Evolutionary conservation across 2,888 invertebrate genomes (phyloP), one percentile per base, ranked within the genome.

Genomic region (Lasioglossum vierecki): DNA sequence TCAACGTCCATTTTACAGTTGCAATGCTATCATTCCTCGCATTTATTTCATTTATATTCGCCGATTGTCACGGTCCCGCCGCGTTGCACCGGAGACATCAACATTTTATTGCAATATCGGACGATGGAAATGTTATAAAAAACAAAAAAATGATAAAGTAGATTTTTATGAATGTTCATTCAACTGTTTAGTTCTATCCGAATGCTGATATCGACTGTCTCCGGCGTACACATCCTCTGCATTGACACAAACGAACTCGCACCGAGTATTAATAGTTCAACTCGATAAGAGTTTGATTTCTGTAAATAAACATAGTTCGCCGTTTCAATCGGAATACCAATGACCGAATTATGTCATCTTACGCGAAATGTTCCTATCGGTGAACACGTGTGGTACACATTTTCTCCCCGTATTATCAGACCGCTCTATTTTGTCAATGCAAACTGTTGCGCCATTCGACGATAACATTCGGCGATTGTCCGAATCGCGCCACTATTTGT

Each of bases 1-100:
- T 82, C 90, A 90, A 85, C 77, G 83, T 88, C 76, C 88, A 88
- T 72, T 18, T 83, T 53, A 68, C 74, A 72, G 76, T 80, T 84
- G 41, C 72, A 82, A 68, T 78, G 68, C 84, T 88, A 84, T 86
- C 80, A 30, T 84, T 82, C 83, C 83, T 84, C 88, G 81, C 85
- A 76, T 41, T 70, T 74, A 73, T 49, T 39, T 63, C n/a, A 63
- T 81, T 82, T 80, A 11, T 77, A 49, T 30, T 79, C 76, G 76
- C 49, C 76, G 46, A 78, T 66, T 75, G 26, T 46, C 41, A 11
- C 22, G 41, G 22, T n/a, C 22, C 41, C n/a, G 18, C 3, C 11
- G 60, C 8, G 46, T 18, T 11, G 49, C 18, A 68, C 18, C 46
- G n/a, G 53, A 35, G 30, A 9, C 22, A 49, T 30, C 15, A 66